Evolutionary conservation across 2,888 invertebrate genomes (phyloP).

Genomic region (Sipunculus nudus): DNA sequence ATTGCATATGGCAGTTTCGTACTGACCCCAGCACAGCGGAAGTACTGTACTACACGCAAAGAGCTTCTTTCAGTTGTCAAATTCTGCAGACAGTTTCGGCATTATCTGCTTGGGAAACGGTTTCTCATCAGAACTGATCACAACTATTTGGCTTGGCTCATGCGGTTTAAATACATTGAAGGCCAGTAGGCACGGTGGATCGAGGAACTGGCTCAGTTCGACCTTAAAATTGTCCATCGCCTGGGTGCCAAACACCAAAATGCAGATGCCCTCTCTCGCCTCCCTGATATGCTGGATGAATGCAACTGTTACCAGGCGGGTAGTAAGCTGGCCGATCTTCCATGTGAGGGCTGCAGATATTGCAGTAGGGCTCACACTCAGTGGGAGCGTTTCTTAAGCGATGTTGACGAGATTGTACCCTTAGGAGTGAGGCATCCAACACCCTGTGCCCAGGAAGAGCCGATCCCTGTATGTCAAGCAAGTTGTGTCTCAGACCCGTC

Average conservation of each 20-base stretch:
- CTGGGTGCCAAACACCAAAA: neutral
- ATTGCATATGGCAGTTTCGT: neutral
- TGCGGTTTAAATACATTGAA: neutral
- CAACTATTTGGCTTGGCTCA: neutral
- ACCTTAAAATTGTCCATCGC: neutral
- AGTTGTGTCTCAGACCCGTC: too few species aligned
- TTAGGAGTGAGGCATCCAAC: too few species aligned
- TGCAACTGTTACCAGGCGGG: neutral
- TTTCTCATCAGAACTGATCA: slow-evolving; percentile 2
- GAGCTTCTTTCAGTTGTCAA: neutral
- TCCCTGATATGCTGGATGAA: neutral
- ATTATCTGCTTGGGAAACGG: neutral
- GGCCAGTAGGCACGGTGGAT: neutral
- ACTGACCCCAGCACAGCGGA: neutral
- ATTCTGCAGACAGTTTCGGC: neutral
- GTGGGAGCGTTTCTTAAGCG: too few species aligned
- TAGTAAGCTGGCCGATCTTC: neutral
- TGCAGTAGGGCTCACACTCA: neutral
- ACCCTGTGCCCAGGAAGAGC: neutral
- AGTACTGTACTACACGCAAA: neutral
- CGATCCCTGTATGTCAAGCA: too few species aligned
- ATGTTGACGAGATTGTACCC: too few species aligned
- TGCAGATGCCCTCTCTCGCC: slow-evolving; percentile 1
- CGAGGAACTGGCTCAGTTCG: neutral
- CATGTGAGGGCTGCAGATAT: slow-evolving; percentile 1